A percentile compares a stretch with the other conserved stretches of the same genome.
Conservation (phyloP, 92 coral and sea anemone species). For the Phenganax stokvisi region DNA sequence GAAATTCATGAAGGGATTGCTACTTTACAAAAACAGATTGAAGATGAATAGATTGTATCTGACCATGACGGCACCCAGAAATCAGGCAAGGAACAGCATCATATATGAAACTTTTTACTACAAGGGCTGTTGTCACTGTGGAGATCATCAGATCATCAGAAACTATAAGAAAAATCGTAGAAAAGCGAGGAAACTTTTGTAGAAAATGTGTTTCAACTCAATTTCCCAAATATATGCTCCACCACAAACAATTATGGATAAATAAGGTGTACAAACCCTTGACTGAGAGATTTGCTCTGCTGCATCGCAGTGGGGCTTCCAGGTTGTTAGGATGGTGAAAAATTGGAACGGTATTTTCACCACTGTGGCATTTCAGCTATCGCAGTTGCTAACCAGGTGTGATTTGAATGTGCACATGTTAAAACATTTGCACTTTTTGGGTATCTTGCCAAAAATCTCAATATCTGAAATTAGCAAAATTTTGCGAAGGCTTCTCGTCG, state of each 20-base stretch:
- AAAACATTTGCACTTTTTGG: constrained; percentile 20
- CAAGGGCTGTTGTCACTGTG: constrained; percentile 6
- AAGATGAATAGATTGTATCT: background rate
- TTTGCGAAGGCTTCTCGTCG: constrained; percentile 6
- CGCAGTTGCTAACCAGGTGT: background rate
- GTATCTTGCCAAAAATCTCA: constrained; percentile 10
- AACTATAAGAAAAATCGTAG: background rate
- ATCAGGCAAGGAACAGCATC: background rate
- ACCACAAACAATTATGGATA: background rate
- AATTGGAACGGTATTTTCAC: constrained; percentile 36
- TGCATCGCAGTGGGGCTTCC: constrained; percentile 13
- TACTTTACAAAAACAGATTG: background rate
- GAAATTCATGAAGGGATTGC: background rate
- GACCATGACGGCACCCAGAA: background rate
- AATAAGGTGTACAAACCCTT: background rate
- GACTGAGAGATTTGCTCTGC: background rate
- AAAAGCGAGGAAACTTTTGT: background rate
- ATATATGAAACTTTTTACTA: background rate
- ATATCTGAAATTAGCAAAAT: constrained; percentile 4
- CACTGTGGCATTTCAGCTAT: constrained; percentile 11
- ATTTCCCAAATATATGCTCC: background rate
- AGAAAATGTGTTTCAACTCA: background rate
- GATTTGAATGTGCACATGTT: background rate
- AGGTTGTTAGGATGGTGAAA: constrained; percentile 22
- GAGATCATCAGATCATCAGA: constrained; percentile 18